Evolutionary conservation across 2,797 vertebrate species (phyloP).

Genomic region (Coilia nasus): DNA sequence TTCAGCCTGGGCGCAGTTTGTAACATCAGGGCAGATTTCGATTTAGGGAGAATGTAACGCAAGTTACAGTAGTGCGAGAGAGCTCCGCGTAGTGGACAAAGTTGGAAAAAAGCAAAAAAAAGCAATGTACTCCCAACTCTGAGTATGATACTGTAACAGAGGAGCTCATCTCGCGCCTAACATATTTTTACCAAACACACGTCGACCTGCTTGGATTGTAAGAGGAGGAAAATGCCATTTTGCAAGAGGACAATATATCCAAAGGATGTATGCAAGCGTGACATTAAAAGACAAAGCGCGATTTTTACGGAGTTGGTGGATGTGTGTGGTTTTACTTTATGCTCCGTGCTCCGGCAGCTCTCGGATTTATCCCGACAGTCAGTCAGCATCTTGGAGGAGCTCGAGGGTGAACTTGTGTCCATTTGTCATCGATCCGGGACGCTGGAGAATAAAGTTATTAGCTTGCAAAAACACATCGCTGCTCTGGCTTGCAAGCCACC

Average conservation of each 20-base stretch:
- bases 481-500: conserved; percentile 71
- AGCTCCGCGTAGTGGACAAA: conserved; percentile 59
- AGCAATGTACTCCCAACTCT: conserved; percentile 42
- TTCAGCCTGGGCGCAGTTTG: neutral
- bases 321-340: conserved; percentile 73
- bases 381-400: conserved; percentile 78
- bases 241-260: conserved; percentile 77
- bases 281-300: conserved; percentile 55
- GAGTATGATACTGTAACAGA: conserved; percentile 57
- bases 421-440: conserved; percentile 71
- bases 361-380: conserved; percentile 78
- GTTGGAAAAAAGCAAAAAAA: conserved; percentile 7
- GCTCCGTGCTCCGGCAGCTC: conserved; percentile 77
- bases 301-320: conserved; percentile 71
- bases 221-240: conserved; percentile 73
- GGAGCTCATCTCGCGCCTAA: conserved; percentile 45
- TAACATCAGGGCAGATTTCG: conserved; percentile 33
- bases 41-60: conserved; percentile 36
- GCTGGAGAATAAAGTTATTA: conserved; percentile 70
- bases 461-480: conserved; percentile 71
- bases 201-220: neutral
- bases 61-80: conserved; percentile 36
- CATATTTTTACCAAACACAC: neutral
- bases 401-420: conserved; percentile 75
- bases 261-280: conserved; percentile 72